phyloP scores from a whole-genome alignment of 2,888 invertebrate genomes.

The Hoplodrina blanda region DNA sequence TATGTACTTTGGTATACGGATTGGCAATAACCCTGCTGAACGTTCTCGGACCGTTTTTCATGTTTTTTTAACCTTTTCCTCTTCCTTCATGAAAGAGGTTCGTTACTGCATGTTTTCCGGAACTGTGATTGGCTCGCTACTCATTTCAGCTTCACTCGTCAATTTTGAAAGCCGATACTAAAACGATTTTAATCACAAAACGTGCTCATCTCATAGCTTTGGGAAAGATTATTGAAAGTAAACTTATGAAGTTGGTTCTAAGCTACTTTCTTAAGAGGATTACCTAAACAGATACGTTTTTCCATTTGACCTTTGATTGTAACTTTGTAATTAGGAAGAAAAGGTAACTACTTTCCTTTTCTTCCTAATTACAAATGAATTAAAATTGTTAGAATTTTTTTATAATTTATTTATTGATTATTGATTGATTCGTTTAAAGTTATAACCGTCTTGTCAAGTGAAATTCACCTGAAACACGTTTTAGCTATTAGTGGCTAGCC shows the following conservation, averaged over 20 bases:
- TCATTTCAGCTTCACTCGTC: slow-evolving; percentile 21
- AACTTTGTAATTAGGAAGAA: slow-evolving; percentile 35
- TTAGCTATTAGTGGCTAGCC: slow-evolving; percentile 41
- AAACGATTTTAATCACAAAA: slow-evolving; percentile 38
- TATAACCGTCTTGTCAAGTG: not conserved
- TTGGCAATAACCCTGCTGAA: slow-evolving; percentile 38
- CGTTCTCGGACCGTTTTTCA: slow-evolving; percentile 12
- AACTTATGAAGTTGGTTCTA: slow-evolving; percentile 24
- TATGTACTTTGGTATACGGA: slow-evolving; percentile 20
- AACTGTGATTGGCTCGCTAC: slow-evolving; percentile 56
- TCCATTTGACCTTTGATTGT: slow-evolving; percentile 26
- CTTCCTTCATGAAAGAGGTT: slow-evolving; percentile 78
- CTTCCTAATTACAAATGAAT: too few species aligned
- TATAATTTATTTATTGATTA: slow-evolving; percentile 1
- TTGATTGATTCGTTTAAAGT: not conserved
- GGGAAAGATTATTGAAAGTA: slow-evolving; percentile 32
- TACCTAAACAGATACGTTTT: slow-evolving; percentile 23
- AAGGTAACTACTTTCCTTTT: too few species aligned
- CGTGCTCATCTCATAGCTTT: slow-evolving; percentile 25
- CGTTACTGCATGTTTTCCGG: slow-evolving; percentile 76
- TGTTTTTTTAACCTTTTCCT: slow-evolving; percentile 58
- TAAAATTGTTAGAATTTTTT: not conserved
- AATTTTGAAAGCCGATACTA: slow-evolving; percentile 18
- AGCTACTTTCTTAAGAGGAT: slow-evolving; percentile 42
- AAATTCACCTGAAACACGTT: slow-evolving; percentile 37